Conservation (phyloP, 2,113 vertebrate species). For the Cyanoliseus patagonus region DNA sequence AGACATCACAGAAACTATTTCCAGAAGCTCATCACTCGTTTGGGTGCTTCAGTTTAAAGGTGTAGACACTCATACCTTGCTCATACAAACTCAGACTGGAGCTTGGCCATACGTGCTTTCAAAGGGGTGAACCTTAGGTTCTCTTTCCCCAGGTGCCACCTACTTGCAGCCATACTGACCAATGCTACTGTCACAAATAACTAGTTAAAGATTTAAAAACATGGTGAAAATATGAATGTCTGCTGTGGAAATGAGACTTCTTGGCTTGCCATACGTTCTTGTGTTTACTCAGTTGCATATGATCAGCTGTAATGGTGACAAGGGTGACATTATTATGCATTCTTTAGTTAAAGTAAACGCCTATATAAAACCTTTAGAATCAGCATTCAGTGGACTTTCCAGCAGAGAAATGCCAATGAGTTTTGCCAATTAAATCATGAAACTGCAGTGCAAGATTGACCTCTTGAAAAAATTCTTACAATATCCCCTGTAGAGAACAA, state of each 20-base stretch:
- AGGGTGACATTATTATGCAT: accelerated
- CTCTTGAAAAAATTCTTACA: background rate
- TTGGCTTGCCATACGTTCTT: background rate
- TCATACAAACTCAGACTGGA: background rate
- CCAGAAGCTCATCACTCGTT: background rate
- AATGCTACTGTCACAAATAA: background rate
- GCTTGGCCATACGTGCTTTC: background rate
- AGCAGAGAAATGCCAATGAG: background rate
- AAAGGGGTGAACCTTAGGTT: background rate
- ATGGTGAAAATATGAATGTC: background rate
- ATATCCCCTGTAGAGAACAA: accelerated
- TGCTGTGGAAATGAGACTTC: background rate
- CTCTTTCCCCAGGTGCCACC: background rate
- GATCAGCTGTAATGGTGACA: background rate
- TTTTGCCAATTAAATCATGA: background rate
- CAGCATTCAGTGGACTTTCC: background rate
- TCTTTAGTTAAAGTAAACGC: background rate
- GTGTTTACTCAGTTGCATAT: background rate
- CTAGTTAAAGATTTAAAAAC: background rate
- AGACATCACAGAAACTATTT: background rate
- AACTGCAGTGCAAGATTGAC: background rate
- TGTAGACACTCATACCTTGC: background rate
- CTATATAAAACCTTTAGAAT: background rate
- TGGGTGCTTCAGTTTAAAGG: background rate
- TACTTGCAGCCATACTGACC: background rate